A percentile compares a stretch with the other conserved stretches of the same genome.
phyloP scores from a whole-genome alignment of 2,888 invertebrate species.

The Elysia crispata region DNA sequence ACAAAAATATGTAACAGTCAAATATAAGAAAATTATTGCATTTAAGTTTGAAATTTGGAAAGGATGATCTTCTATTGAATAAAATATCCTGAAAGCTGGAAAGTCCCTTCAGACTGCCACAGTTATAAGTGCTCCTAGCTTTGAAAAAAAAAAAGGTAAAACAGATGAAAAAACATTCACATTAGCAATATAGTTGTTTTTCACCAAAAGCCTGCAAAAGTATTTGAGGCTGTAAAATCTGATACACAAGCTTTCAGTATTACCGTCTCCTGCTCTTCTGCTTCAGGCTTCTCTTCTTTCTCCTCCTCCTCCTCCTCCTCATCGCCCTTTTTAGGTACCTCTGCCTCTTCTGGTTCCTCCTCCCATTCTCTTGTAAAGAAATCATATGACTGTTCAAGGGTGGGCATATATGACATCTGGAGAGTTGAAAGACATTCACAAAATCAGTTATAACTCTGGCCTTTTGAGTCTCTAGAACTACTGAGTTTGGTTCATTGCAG shows the following conservation, averaged over 20 bases:
- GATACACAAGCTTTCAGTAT: background rate
- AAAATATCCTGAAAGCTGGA: background rate
- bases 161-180: background rate
- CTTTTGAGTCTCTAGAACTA: too few species aligned
- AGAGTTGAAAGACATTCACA: background rate
- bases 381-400: constrained; percentile 76
- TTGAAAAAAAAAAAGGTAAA: background rate
- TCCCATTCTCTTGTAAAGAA: constrained; percentile 79
- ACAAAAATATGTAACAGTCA: too few species aligned
- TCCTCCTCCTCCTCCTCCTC: constrained; percentile 57
- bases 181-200: too few species aligned
- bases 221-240: too few species aligned
- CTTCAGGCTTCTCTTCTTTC: constrained; percentile 56
- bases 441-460: too few species aligned
- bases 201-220: too few species aligned
- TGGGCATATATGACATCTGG: constrained; percentile 60
- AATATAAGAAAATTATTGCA: background rate
- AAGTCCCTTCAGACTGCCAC: too few species aligned
- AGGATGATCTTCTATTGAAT: background rate
- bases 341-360: constrained; percentile 62
- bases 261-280: constrained; percentile 48
- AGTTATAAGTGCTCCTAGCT: too few species aligned
- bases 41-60: background rate
- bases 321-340: constrained; percentile 56
- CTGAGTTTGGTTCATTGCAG: too few species aligned